Percentiles rank a stretch among this genome's conserved stretches.
Evolutionary conservation across 1,140 invertebrate genomes (phyloP).

Genomic region (Himalopsyche phryganea): DNA sequence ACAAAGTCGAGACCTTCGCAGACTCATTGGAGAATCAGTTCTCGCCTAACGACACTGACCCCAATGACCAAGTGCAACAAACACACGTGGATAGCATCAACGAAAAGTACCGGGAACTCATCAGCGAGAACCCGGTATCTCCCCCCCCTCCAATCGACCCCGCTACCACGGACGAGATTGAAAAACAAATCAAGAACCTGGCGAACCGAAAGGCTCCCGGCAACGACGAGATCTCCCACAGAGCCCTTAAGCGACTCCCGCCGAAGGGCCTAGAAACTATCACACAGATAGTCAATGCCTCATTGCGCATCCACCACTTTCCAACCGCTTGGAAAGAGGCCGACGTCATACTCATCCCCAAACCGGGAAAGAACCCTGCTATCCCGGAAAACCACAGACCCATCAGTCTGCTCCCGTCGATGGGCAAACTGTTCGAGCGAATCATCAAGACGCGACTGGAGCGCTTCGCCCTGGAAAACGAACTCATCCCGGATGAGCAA

Average conservation of each 20-base stretch:
- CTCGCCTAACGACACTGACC: no score
- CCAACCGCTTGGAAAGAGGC: not conserved
- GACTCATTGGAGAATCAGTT: no score
- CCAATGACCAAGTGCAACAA: no score
- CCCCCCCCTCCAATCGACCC: no score
- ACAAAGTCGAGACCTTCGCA: no score
- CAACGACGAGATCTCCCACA: not conserved
- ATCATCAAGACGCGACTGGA: not conserved
- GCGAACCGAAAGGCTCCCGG: not conserved
- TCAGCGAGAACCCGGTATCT: no score
- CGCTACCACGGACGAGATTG: no score
- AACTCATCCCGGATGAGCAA: not conserved
- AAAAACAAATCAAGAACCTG: no score
- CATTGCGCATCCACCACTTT: not conserved
- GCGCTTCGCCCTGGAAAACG: no score
- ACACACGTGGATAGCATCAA: no score
- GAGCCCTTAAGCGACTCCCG: not conserved
- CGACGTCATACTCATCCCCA: slow-evolving; percentile 1
- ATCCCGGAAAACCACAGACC: not conserved
- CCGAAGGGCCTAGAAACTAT: not conserved
- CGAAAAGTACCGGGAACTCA: no score
- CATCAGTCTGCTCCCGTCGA: not conserved
- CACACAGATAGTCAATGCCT: not conserved
- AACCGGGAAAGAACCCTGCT: not conserved
- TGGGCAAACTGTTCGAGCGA: not conserved